Base-by-base conservation (phyloP, 2,888 invertebrate genomes). In the Latrodectus hesperus region DNA sequence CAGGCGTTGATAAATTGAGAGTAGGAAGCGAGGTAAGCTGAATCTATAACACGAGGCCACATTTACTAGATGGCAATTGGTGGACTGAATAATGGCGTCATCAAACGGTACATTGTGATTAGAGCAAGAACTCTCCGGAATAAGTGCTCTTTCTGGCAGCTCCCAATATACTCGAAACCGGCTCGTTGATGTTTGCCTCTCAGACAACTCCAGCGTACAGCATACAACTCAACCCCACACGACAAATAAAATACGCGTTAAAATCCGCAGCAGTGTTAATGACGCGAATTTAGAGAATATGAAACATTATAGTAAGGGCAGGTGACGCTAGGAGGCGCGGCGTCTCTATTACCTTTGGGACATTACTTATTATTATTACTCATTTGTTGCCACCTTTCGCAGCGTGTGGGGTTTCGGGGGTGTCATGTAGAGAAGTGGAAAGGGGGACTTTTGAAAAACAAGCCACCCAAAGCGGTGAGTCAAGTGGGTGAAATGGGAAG, bases 301-400 rank as follows among this genome's bases (percentile, higher is more conserved):
- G 80, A 85, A 85, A 79, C 84, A 79, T 84, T 84, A 84, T 76
- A 78, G 84, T 74, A 65, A 72, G 85, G 80, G 75, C 85, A 86
- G 85, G 80, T 86, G 85, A 80, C 80, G 85, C 68, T 49, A 74
- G 77, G 38, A 38, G 38, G 38, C 38, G 38, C 65, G 51, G 65
- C 26, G 64, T 38, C 26, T 77, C 84, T 84, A 84, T 84, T 84
- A 84, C 84, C 84, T 84, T 85, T 74, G 79, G 71, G 65, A 80
- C 85, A 86, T 86, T 86, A 80, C 85, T 80, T 86, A 86, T 86
- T 86, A 85, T 85, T 79, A 86, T 86, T 86, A 86, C 80, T 75
- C 85, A 86, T 80, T 85, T 77, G 84, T 78, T 84, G 84, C 67
- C 73, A 84, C 84, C 84, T 78, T 76, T 49, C 60, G 68, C 70